Percentiles rank a stretch among this genome's conserved stretches.
These are phyloP conservation scores for Caenorhabditis auriculariae DNA, from an alignment of 2,888 invertebrate species.

Conservation along the genomic window DNA sequence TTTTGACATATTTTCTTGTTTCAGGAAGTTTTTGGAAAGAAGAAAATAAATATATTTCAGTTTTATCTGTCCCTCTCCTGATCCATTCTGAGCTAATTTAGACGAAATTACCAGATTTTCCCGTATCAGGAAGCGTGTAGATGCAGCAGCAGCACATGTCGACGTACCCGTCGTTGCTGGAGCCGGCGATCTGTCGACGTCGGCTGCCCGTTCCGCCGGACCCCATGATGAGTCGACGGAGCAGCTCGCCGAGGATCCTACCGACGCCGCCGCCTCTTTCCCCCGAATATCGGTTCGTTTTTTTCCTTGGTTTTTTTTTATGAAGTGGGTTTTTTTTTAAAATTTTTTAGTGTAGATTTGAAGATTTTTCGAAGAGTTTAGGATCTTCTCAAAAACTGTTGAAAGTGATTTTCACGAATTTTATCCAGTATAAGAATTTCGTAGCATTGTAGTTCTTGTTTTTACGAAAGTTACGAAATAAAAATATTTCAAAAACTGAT, in stretches of 20 bases:
- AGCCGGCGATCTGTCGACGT: conserved; percentile 40
- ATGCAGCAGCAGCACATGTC: conserved; percentile 33
- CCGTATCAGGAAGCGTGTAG: too few species aligned
- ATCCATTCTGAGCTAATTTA: background rate
- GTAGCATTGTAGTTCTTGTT: too few species aligned
- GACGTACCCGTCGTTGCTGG: conserved; percentile 36
- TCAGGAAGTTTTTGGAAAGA: too few species aligned
- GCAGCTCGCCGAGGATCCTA: conserved; percentile 45
- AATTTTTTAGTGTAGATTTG: background rate
- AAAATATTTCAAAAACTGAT: too few species aligned
- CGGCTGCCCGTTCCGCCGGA: conserved; percentile 45
- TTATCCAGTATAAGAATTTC: too few species aligned
- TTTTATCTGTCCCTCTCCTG: too few species aligned
- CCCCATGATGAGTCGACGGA: conserved; percentile 19
- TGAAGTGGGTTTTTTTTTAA: conserved; percentile 13
- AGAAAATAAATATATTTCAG: too few species aligned
- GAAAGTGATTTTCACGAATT: too few species aligned
- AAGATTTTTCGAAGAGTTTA: background rate
- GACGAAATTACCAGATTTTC: background rate
- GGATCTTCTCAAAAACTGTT: too few species aligned
- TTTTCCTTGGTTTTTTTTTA: conserved; percentile 10
- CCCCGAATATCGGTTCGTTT: conserved; percentile 40
- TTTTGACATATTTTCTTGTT: too few species aligned
- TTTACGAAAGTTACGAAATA: too few species aligned
- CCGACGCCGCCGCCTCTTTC: conserved; percentile 53